Percentiles rank a stretch among this genome's conserved stretches.
These are phyloP conservation scores for Nematolebias whitei DNA, from an alignment of 2,113 vertebrate genomes.

Conservation along the genomic window DNA sequence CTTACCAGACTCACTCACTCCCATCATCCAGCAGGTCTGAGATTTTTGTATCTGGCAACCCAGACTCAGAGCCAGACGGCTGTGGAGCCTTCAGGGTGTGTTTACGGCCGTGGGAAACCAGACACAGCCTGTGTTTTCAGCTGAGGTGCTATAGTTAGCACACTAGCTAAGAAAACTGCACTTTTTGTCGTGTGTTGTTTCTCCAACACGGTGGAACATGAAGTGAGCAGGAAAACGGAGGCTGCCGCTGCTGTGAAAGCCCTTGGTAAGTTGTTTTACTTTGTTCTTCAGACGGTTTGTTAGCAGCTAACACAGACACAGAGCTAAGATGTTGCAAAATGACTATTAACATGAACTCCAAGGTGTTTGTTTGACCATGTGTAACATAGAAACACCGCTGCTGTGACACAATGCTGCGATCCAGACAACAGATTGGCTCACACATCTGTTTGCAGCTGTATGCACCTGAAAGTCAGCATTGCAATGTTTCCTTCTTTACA, in stretches of 20 bases:
- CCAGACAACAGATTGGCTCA: constrained; percentile 48
- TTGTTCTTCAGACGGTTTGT: neutral
- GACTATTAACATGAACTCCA: neutral
- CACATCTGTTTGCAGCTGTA: constrained; percentile 21
- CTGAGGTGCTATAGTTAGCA: constrained; percentile 31
- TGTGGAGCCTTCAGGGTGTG: constrained; percentile 25
- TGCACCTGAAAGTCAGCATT: too few relatives aligned
- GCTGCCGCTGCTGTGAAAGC: neutral
- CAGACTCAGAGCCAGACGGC: constrained; percentile 20
- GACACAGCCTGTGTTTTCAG: constrained; percentile 18
- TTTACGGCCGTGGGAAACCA: constrained; percentile 48
- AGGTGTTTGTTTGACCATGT: neutral
- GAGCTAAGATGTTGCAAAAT: neutral
- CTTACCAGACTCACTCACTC: too few relatives aligned
- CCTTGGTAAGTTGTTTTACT: constrained; percentile 36
- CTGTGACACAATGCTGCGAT: neutral
- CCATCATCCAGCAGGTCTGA: too few relatives aligned
- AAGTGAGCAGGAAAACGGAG: neutral
- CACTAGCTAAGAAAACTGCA: constrained; percentile 5
- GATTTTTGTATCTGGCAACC: too few relatives aligned
- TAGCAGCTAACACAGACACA: constrained; percentile 37
- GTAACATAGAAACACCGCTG: neutral
- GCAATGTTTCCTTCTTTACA: neutral
- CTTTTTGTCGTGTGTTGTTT: neutral
- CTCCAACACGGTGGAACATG: constrained; percentile 8